phyloP scores from a whole-genome alignment of 1,140 invertebrate species.

The Dreissena rostriformis region DNA sequence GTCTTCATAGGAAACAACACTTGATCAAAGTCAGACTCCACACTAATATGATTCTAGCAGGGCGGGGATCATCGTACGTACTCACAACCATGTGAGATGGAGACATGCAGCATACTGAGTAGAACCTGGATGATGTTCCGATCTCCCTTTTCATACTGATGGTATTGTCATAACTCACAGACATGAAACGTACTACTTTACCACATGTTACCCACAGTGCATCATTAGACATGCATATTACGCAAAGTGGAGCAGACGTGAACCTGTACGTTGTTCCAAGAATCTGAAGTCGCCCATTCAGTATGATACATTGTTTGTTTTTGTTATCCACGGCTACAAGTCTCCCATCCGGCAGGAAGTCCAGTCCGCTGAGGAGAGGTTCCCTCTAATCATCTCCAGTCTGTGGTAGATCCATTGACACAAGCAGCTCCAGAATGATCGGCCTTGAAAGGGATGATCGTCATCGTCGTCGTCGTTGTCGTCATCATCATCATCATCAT shows the following conservation, averaged over 20 bases:
- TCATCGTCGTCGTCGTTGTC: too few species aligned
- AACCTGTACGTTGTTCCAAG: not conserved
- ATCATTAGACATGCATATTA: constrained; percentile 16
- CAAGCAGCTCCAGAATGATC: not conserved
- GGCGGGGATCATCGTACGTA: not conserved
- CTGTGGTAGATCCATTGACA: not conserved
- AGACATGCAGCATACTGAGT: constrained; percentile 10
- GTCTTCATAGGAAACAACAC: not conserved
- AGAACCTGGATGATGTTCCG: not conserved
- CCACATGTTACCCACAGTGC: not conserved
- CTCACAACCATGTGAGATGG: constrained; percentile 3
- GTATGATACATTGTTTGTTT: not conserved
- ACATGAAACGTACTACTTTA: not conserved
- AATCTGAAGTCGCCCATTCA: not conserved
- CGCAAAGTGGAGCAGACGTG: not conserved
- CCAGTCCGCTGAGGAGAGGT: not conserved
- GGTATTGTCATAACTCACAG: constrained; percentile 1
- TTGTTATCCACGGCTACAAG: constrained; percentile 21
- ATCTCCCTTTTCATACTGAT: not conserved
- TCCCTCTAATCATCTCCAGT: not conserved
- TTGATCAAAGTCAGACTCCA: not conserved
- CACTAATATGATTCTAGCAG: constrained; percentile 8
- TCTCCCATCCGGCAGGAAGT: constrained; percentile 18
- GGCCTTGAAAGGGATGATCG: too few species aligned
- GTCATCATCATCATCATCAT: too few species aligned